Percentiles rank a stretch among this genome's conserved stretches.
Evolutionary conservation across 2,888 invertebrate genomes (phyloP).

Genomic region (Graphium colonna): DNA sequence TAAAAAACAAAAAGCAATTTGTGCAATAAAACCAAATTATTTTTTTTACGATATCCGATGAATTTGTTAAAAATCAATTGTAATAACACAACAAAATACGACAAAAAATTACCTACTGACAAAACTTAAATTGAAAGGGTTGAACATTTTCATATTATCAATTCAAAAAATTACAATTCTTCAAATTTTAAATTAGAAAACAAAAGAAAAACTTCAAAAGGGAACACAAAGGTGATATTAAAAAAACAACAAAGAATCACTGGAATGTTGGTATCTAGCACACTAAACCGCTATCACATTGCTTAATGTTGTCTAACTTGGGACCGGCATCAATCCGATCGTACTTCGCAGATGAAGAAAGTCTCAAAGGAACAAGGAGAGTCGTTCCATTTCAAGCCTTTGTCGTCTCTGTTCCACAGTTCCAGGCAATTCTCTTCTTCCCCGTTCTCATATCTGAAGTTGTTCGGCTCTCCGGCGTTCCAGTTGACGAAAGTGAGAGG

Average conservation of each 20-base stretch:
- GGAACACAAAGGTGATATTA: too few relatives aligned
- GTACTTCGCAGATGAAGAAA: conserved; percentile 94
- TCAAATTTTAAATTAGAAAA: too few relatives aligned
- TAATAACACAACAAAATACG: too few relatives aligned
- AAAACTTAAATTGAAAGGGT: too few relatives aligned
- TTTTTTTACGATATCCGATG: too few relatives aligned
- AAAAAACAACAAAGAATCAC: conserved; percentile 31
- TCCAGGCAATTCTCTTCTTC: conserved; percentile 96
- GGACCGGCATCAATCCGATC: conserved; percentile 62
- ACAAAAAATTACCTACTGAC: too few relatives aligned
- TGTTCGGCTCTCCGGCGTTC: conserved; percentile 96
- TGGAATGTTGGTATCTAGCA: conserved; percentile 41
- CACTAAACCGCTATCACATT: conserved; percentile 47
- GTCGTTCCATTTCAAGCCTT: conserved; percentile 96
- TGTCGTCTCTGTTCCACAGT: conserved; percentile 94
- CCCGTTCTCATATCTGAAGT: conserved; percentile 95
- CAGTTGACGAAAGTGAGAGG: conserved; percentile 95
- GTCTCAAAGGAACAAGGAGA: conserved; percentile 96
- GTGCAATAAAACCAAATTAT: too few relatives aligned
- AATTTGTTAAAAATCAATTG: too few relatives aligned
- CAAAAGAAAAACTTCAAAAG: conserved; percentile 3
- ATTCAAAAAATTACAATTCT: too few relatives aligned
- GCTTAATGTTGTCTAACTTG: conserved; percentile 28
- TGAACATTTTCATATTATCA: too few relatives aligned
- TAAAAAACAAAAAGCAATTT: too few relatives aligned